Conservation (phyloP, 2,888 invertebrate species). For the Arrhopalites spinosus region DNA sequence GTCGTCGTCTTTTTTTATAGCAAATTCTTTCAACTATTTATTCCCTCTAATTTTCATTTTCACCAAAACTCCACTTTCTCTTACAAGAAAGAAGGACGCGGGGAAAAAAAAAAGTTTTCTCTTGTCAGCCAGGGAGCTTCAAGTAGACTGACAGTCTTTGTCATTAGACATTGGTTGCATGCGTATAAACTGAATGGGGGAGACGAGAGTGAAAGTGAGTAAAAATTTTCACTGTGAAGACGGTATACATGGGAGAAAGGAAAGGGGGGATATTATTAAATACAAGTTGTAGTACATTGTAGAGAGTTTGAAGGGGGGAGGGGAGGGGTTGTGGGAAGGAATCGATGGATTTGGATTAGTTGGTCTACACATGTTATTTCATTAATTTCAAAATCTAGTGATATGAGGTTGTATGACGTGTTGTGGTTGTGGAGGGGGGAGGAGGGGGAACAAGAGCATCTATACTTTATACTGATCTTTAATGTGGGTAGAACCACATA, state of each 20-base stretch:
- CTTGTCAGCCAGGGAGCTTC: neutral
- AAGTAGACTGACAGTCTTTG: neutral
- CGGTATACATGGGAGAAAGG: too few species aligned
- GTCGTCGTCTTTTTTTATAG: too few species aligned
- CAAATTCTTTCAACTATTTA: too few species aligned
- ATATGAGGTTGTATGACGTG: slow-evolving; percentile 21
- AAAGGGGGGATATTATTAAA: too few species aligned
- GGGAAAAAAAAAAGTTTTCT: too few species aligned
- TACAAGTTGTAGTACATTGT: too few species aligned
- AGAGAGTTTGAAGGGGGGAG: too few species aligned
- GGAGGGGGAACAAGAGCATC: slow-evolving; percentile 13
- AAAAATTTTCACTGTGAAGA: too few species aligned
- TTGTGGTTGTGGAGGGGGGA: slow-evolving; percentile 26
- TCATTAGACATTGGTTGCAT: slow-evolving; percentile 1
- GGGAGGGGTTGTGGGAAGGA: neutral
- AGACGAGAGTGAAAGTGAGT: neutral
- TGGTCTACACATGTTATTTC: slow-evolving; percentile 35
- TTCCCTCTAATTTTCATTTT: too few species aligned
- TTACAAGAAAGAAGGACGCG: too few species aligned
- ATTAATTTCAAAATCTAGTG: slow-evolving; percentile 26
- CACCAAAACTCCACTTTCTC: too few species aligned
- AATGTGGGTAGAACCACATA: slow-evolving; percentile 20
- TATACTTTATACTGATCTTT: slow-evolving; percentile 9
- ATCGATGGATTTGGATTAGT: slow-evolving; percentile 8
- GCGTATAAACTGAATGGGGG: neutral